A percentile compares a stretch with the other conserved stretches of the same genome.
Conservation (phyloP, 2,113 vertebrate species). For the Numida meleagris region DNA sequence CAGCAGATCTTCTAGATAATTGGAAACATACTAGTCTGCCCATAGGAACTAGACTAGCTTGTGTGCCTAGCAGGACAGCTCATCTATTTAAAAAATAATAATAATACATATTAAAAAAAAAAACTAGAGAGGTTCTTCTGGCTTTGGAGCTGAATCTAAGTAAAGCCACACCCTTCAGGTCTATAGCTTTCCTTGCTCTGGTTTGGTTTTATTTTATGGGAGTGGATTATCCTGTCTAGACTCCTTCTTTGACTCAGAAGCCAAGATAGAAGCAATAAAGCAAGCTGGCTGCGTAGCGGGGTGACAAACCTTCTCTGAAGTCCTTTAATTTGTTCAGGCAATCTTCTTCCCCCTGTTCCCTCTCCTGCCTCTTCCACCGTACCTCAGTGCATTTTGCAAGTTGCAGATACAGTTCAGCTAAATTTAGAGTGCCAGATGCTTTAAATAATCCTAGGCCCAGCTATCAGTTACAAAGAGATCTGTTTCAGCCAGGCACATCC, state of each 20-base stretch:
- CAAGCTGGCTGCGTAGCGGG: not conserved
- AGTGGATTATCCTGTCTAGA: constrained; percentile 66
- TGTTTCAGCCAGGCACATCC: constrained; percentile 53
- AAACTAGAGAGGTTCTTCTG: not conserved
- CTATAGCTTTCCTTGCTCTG: constrained; percentile 9
- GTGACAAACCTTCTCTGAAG: constrained; percentile 49
- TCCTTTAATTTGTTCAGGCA: constrained; percentile 14
- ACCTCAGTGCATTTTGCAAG: not conserved
- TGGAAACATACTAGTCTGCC: not conserved
- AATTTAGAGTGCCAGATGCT: constrained; percentile 66
- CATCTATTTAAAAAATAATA: not conserved
- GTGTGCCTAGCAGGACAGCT: not conserved
- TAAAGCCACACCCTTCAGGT: constrained; percentile 6
- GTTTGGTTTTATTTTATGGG: constrained; percentile 47
- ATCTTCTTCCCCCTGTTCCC: not conserved
- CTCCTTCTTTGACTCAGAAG: constrained; percentile 48
- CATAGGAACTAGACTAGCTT: not conserved
- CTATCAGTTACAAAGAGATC: constrained; percentile 51
- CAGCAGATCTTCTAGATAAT: constrained; percentile 12
- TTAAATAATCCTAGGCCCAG: constrained; percentile 55
- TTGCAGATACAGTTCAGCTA: constrained; percentile 51
- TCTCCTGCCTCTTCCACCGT: not conserved
- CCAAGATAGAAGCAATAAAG: constrained; percentile 47
- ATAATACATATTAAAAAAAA: not conserved
- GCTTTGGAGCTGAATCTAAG: not conserved